A percentile compares a stretch with the other conserved stretches of the same genome.
These are phyloP conservation scores for Drosophila micromelanica DNA, from an alignment of 1,140 invertebrate genomes.

Conservation along the genomic window DNA sequence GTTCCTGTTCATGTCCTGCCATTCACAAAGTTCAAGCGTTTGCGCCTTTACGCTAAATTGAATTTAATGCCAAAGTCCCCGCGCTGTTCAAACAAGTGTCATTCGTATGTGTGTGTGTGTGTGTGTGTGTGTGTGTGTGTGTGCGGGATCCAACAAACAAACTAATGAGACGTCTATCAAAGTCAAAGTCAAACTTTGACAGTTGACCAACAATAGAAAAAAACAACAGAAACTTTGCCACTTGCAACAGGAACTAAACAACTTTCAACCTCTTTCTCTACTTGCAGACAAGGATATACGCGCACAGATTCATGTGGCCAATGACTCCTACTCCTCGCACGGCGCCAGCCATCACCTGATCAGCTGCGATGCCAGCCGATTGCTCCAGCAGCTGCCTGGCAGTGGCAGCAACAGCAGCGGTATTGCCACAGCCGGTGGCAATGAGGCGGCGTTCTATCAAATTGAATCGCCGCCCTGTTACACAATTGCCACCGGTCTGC, in stretches of 20 bases:
- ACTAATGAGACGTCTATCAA: conserved; percentile 52
- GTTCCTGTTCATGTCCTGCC: conserved; percentile 41
- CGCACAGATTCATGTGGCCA: conserved; percentile 68
- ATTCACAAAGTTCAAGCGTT: conserved; percentile 68
- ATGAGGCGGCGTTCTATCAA: conserved; percentile 76
- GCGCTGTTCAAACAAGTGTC: conserved; percentile 44
- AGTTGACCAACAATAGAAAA: not conserved
- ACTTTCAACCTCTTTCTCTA: conserved; percentile 20
- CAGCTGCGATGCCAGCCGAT: conserved; percentile 67
- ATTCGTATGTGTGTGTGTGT: conserved; percentile 24
- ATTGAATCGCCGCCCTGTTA: conserved; percentile 86
- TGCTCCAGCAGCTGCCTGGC: conserved; percentile 50
- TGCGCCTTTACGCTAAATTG: conserved; percentile 80
- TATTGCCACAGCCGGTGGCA: conserved; percentile 14
- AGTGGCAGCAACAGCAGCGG: conserved; percentile 25
- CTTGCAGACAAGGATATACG: conserved; percentile 83
- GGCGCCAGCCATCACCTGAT: conserved; percentile 63
- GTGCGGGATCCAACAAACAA: conserved; percentile 20
- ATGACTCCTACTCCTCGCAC: conserved; percentile 66
- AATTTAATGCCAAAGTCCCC: conserved; percentile 64
- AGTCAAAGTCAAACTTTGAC: conserved; percentile 35
- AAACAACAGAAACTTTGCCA: conserved; percentile 17
- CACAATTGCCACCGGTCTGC: conserved; percentile 87
- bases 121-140: not conserved
- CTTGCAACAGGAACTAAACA: conserved; percentile 37